These are phyloP conservation scores for Umimayanthus kanabou DNA, from an alignment of 92 coral and sea anemone genomes.

Conservation along the genomic window DNA sequence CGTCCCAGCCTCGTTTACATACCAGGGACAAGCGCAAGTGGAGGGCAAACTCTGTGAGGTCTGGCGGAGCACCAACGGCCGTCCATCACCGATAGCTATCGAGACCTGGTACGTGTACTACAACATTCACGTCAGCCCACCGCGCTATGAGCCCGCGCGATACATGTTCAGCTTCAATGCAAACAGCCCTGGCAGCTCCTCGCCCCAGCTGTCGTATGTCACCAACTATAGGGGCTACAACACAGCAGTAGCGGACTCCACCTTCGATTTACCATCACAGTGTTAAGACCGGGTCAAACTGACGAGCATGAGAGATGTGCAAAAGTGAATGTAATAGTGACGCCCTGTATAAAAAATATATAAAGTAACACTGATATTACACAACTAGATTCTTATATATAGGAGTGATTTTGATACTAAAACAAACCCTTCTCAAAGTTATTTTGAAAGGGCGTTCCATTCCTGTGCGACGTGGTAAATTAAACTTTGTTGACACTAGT, in stretches of 20 bases:
- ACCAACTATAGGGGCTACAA: neutral
- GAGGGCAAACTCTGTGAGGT: slow-evolving; percentile 3
- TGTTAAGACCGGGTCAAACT: neutral
- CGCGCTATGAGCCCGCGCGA: neutral
- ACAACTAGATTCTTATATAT: too few relatives aligned
- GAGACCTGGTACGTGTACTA: neutral
- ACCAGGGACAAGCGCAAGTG: neutral
- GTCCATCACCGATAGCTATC: neutral
- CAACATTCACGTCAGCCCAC: neutral
- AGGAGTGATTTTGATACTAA: too few relatives aligned
- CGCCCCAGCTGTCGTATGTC: too few relatives aligned
- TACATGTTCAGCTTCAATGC: neutral
- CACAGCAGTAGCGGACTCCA: neutral
- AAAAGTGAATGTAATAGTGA: too few relatives aligned
- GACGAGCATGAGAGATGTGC: too few relatives aligned
- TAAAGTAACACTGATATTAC: too few relatives aligned
- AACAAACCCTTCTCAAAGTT: too few relatives aligned
- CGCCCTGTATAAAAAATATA: too few relatives aligned
- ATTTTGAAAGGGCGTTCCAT: too few relatives aligned
- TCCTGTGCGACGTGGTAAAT: too few relatives aligned
- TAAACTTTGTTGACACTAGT: too few relatives aligned
- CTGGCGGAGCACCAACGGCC: neutral
- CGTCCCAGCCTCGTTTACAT: neutral
- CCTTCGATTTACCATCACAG: neutral
- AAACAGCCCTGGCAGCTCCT: neutral